Conservation (phyloP, 2,888 invertebrate genomes). For the Piscicola geometra region DNA sequence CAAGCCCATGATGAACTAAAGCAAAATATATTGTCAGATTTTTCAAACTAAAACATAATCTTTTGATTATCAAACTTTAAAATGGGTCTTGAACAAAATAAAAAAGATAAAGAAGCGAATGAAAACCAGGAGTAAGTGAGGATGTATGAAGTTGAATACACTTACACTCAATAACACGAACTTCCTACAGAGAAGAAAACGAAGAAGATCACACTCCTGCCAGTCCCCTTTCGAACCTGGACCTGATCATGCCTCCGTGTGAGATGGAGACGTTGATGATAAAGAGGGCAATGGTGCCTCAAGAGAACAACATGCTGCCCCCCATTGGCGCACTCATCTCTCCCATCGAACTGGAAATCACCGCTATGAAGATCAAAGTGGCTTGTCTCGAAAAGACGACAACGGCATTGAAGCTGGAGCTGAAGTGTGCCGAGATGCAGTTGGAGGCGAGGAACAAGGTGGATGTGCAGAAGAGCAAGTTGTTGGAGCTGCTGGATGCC, state of each 20-base stretch:
- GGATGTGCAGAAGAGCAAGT: constrained; percentile 38
- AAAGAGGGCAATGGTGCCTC: not conserved
- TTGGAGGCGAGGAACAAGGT: constrained; percentile 34
- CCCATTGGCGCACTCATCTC: constrained; percentile 12
- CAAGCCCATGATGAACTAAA: not conserved
- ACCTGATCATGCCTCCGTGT: constrained; percentile 29
- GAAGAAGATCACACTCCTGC: constrained; percentile 14
- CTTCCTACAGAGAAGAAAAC: not conserved
- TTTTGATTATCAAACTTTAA: not conserved
- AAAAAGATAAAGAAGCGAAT: constrained; percentile 19
- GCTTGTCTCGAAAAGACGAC: constrained; percentile 36
- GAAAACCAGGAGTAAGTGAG: constrained; percentile 10
- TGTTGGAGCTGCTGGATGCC: constrained; percentile 40
- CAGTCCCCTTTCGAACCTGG: constrained; percentile 17
- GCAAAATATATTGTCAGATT: not conserved
- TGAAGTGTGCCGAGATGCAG: constrained; percentile 36
- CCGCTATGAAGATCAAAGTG: constrained; percentile 38
- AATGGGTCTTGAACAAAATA: constrained; percentile 26
- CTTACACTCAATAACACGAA: not conserved
- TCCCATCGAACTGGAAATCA: constrained; percentile 36
- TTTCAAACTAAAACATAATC: not conserved
- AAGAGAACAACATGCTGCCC: not conserved
- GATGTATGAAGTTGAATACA: not conserved
- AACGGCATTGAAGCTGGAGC: constrained; percentile 37
- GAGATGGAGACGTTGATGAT: constrained; percentile 28